Evolutionary conservation across 2,888 invertebrate species (phyloP), one percentile per base, ranked within the genome.

Genomic region (Thelaira solivaga): DNA sequence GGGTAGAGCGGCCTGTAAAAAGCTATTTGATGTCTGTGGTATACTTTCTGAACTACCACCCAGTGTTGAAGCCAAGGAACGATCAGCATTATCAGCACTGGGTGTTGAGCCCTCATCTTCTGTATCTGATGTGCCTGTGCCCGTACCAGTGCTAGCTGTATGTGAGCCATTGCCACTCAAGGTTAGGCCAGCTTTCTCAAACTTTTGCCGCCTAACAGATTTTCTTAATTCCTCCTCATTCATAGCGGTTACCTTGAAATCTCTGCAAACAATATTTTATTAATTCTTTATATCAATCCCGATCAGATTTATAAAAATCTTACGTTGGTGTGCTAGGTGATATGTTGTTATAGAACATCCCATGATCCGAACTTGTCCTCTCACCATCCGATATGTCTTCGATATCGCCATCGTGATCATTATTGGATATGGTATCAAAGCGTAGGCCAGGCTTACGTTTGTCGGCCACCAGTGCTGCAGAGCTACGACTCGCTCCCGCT

Each of bases 161-260:
- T 88, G 87, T 85, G 80, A 89, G 89, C 74, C 90, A 87, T 75
- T 89, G 55, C 87, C 85, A 85, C 78, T 89, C 45, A 89, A 72
- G 47, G 86, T 89, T 81, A 89, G 85, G n/a, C 89, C 89, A 10
- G 89, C 83, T 81, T 89, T 88, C 85, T 92, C 92, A 47, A 93
- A 92, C 86, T 93, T 93, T 34, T 92, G 91, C 29, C 93, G 91
- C 1, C 94, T 90, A 84, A 94, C 91, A 0, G 94, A 95, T 88
- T 94, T 94, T 1, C 96, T 90, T 72, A 96, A 89, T 85, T 96
- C 96, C 36, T 95, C 95, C 1, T 93, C 95, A 85, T 96, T 95
- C 92, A 96, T 95, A 65, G 96, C 96, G 85, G 94, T 96, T 41
- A 96, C 95, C 84, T 94, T 95, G 86, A 95, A 96, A 84, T 95